phyloP scores from a whole-genome alignment of 2,888 invertebrate genomes.

The Apamea epomidion region DNA sequence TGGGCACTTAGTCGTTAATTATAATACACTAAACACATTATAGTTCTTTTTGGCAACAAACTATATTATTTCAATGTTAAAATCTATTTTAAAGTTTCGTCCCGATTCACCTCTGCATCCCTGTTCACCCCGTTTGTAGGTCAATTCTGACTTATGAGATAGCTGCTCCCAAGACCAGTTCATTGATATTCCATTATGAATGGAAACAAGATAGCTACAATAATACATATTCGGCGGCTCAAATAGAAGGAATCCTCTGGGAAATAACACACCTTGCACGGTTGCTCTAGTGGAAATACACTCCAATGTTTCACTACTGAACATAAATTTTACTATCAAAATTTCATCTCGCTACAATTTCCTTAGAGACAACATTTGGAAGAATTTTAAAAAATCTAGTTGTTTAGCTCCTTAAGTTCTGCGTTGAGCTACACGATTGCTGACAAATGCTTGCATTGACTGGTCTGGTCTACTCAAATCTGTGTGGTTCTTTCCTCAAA shows the following conservation, averaged over 20 bases:
- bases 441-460: not conserved
- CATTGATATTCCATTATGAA: constrained; percentile 34
- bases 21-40: no score
- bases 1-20: no score
- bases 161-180: not conserved
- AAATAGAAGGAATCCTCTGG: constrained; percentile 28
- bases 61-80: not conserved
- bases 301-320: not conserved
- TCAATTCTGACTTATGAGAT: not conserved
- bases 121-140: not conserved
- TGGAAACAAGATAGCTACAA: constrained; percentile 17
- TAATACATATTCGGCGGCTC: constrained; percentile 33
- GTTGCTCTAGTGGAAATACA: constrained; percentile 20
- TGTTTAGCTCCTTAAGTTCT: not conserved
- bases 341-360: constrained; percentile 9
- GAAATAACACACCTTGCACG: constrained; percentile 45
- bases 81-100: not conserved
- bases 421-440: not conserved
- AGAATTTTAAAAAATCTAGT: not conserved
- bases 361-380: not conserved
- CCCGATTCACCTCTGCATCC: not conserved
- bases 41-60: not conserved
- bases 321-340: constrained; percentile 18
- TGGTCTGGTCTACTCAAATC: not conserved
- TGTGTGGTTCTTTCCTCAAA: not conserved